Evolutionary conservation across 2,113 vertebrate species (phyloP), one percentile per base, ranked within the genome.

Genomic region (Clarias macrocephalus): DNA sequence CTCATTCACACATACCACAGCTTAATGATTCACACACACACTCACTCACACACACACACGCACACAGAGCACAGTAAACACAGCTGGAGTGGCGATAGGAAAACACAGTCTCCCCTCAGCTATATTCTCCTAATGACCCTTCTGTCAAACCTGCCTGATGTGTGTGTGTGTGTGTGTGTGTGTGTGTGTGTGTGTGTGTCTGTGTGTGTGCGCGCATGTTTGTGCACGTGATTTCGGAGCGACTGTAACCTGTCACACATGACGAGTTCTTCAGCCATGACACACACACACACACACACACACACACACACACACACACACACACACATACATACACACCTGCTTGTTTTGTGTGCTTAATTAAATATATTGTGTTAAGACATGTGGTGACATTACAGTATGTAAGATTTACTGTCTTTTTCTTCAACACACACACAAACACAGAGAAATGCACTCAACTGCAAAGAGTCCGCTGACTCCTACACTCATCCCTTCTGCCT

Each of bases 401-500:
- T 37, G 30, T 70, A 48, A 48, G 30, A 33, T 33, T 37, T 19
- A 19, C 15, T 70, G 30, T 70, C 6, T 70, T 19, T 33, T 6
- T 11, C 5, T 15, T 16, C 6, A 3, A 33, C 15, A 33, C 5
- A 7, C 5, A 33, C 66, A 33, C 28, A 33, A 25, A 37, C 15
- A 62, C 42, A 60, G 7, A 80, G 83, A 85, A 89, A 89, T 88
- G 68, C 92, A 42, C 90, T 90, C 33, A 37, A 90, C 93, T 94
- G 90, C 93, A 91, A 94, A 94, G 91, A 93, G 92, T 94, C 92
- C 93, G 90, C 93, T 92, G 91, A 94, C 93, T 95, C 94, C 94
- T 93, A 92, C 94, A 93, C 92, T 91, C 94, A 93, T 94, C 92
- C 93, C 94, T 95, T 94, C 92, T 93, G 92, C 93, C 94, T 91